Percentiles rank a stretch among this genome's conserved stretches.
phyloP scores from a whole-genome alignment of 2,113 vertebrate genomes.

The Pipra filicauda region DNA sequence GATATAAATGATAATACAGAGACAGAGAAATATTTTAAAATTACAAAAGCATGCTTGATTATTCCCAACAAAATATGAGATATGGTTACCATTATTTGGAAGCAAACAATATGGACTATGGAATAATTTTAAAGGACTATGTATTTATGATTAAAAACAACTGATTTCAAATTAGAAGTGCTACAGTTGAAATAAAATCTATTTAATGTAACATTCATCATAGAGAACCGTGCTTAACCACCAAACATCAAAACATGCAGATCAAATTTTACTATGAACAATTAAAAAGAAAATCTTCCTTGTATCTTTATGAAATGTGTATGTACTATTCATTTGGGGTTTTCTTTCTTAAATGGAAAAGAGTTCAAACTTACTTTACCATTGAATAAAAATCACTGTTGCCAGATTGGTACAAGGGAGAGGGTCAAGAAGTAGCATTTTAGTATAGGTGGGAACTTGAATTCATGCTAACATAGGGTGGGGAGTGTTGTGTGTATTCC shows the following conservation, averaged over 20 bases:
- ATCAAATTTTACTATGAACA: constrained; percentile 42
- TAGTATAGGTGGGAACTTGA: constrained; percentile 80
- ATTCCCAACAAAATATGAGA: constrained; percentile 54
- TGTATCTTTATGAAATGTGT: constrained; percentile 43
- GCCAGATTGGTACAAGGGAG: constrained; percentile 85
- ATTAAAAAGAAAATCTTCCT: constrained; percentile 15
- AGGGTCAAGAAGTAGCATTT: constrained; percentile 77
- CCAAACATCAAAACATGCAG: constrained; percentile 74
- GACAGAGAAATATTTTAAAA: constrained; percentile 26
- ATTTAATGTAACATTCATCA: constrained; percentile 56
- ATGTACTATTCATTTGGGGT: not conserved
- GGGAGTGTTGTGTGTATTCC: constrained; percentile 61
- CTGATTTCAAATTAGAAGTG: constrained; percentile 5
- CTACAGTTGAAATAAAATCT: constrained; percentile 19
- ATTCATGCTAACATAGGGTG: constrained; percentile 78
- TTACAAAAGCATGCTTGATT: constrained; percentile 75
- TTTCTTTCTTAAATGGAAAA: constrained; percentile 1
- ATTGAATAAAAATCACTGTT: constrained; percentile 66
- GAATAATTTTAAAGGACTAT: constrained; percentile 24
- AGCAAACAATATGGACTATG: constrained; percentile 63
- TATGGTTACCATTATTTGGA: constrained; percentile 62
- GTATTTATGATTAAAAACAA: constrained; percentile 41
- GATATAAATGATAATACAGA: constrained; percentile 71
- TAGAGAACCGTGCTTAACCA: constrained; percentile 71
- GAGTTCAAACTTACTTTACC: constrained; percentile 9